Base-by-base conservation (phyloP, 2,797 vertebrate genomes). In the Carapus acus region DNA sequence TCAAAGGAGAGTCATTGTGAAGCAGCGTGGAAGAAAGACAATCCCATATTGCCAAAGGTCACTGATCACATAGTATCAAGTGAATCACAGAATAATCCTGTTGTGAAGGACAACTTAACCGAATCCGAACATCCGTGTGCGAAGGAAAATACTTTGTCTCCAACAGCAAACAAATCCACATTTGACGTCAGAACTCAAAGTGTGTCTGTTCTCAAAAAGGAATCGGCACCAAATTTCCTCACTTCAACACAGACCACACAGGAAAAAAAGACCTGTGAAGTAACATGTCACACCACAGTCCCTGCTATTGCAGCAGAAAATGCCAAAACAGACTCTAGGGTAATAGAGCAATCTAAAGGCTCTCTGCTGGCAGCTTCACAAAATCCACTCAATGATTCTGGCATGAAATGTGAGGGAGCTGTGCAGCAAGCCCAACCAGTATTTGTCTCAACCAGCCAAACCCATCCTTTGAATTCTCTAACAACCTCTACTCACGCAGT, bases 161-260 rank as follows among this genome's bases (percentile, higher is more conserved):
- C 53, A 19, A 38, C 53, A 16, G 22, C 41, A 3, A 79, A 82
- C 8, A 66, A 73, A 29, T 56, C 43, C 24, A 27, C 24, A 5
- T 43, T 46, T 58, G 18, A 39, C 60, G 24, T 21, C 44, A 12
- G 9, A 48, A n/a, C 68, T 44, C 78, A 80, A 65, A 75, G 29
- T 1, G 50, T 58, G 19, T 20, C 8, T 3, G 74, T 58, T 52
- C 63, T 60, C 17, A 83, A 76, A 68, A 78, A 51, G 44, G 82
- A 83, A 45, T 59, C 50, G 0, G 79, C 58, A 57, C 44, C 71
- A 1, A 83, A 86, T n/a, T n/a, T n/a, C n/a, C n/a, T n/a, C n/a
- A 22, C 58, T 73, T 1, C 66, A 74, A 15, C 52, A 73, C 38
- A 52, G 41, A 23, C 42, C 69, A 0, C 62, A 63, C 34, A 20